A percentile compares a stretch with the other conserved stretches of the same genome.
Evolutionary conservation across 1,140 invertebrate genomes (phyloP).

Genomic region (Bombus consobrinus): DNA sequence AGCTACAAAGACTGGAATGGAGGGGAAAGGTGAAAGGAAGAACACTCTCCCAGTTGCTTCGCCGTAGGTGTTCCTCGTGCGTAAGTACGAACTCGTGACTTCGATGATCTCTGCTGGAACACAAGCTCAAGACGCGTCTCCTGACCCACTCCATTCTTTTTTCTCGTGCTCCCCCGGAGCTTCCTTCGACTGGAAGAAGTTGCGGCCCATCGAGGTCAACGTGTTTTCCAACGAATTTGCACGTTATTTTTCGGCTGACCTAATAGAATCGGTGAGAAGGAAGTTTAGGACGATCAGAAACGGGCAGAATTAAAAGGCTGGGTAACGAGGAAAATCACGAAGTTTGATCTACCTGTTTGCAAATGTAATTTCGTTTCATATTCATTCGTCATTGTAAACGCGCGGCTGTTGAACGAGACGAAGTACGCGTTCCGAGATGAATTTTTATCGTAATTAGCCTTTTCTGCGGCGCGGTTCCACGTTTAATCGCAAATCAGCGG

Average conservation of each 20-base stretch:
- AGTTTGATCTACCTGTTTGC: background rate
- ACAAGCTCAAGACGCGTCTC: conserved; percentile 54
- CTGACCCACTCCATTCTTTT: conserved; percentile 72
- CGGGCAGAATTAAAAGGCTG: background rate
- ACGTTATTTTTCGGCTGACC: background rate
- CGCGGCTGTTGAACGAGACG: background rate
- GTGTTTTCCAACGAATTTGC: background rate
- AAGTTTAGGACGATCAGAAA: background rate
- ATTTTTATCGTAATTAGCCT: conserved; percentile 32
- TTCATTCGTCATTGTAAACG: background rate
- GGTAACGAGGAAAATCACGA: background rate
- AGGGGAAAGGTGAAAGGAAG: conserved; percentile 3
- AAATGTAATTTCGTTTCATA: background rate
- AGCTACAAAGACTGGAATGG: background rate
- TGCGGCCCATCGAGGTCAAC: background rate
- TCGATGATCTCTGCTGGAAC: background rate
- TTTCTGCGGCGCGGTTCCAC: background rate
- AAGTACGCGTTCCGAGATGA: background rate
- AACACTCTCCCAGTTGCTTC: conserved; percentile 30
- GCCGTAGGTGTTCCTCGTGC: conserved; percentile 16
- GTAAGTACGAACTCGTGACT: conserved; percentile 19
- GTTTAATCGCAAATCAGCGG: conserved; percentile 23
- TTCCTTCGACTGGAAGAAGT: background rate
- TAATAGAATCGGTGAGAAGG: background rate
- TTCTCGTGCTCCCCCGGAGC: no score